Conservation (phyloP, 2,888 invertebrate genomes). For the Eristalinus aeneus region DNA sequence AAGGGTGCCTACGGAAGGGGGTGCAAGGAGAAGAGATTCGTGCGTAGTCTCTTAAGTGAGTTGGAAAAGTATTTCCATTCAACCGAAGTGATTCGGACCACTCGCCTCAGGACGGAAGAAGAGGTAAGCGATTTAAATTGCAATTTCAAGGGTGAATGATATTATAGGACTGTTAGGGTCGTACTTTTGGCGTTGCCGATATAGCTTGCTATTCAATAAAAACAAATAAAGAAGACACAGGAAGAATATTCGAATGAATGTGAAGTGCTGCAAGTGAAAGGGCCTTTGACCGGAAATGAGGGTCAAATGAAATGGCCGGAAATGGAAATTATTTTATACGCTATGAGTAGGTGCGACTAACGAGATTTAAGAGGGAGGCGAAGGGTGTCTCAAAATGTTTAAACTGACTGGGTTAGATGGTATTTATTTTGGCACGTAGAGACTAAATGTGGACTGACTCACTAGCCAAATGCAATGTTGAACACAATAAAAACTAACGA, state of each 20-base stretch:
- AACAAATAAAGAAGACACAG: background rate
- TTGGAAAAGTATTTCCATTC: conserved; percentile 7
- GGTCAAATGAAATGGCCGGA: background rate
- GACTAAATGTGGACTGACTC: background rate
- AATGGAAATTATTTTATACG: background rate
- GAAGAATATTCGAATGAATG: background rate
- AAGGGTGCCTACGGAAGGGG: background rate
- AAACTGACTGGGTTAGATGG: background rate
- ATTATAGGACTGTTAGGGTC: background rate
- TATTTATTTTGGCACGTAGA: background rate
- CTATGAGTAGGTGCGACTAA: background rate
- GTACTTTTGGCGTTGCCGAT: conserved; percentile 4
- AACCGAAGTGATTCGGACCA: conserved; percentile 18
- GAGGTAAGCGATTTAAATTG: conserved; percentile 35
- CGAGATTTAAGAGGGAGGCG: background rate
- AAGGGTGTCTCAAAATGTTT: background rate
- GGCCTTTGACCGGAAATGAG: background rate
- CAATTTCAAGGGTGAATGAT: conserved; percentile 12
- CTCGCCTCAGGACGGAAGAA: conserved; percentile 8
- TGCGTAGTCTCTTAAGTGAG: conserved; percentile 24
- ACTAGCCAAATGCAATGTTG: too few relatives aligned
- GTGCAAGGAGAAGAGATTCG: background rate
- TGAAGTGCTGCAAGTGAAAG: background rate
- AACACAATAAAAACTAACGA: too few relatives aligned
- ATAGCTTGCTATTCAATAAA: conserved; percentile 11